Evolutionary conservation across 30 jellyfish, hydroid and myxozoan species (phyloP), one percentile per base, ranked within the genome.

Genomic region (Cassiopea andromeda): DNA sequence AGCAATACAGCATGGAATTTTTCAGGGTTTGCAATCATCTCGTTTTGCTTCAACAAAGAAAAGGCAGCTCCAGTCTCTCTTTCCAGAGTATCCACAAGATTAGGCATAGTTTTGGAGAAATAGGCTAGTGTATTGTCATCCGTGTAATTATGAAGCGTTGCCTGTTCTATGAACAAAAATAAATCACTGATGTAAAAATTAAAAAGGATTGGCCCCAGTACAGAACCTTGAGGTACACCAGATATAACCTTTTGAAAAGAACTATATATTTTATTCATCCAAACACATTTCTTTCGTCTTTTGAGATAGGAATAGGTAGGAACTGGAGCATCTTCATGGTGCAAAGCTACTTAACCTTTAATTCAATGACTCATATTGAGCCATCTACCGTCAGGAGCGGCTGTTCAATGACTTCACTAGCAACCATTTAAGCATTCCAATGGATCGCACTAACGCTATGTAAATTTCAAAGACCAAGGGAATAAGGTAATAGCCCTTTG

Each of bases 1-100:
- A 54, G 64, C 64, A 50, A 48, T 59, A 48, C 58, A 10, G 50
- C 19, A 17, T 81, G 90, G 71, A 81, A 81, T 81, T 81, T 57
- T 48, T 81, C 80, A 17, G 90, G 82, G 47, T 81, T 81, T 1
- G 90, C 82, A 50, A 81, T 81, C 90, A 81, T 81, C 58, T 81
- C 71, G 58, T 81, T 81, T 17, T 48, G 69, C 58, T 81, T 57
- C 78, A 81, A 81, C 92, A 90, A 83, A 17, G 48, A 50, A 9
- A 67, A 3, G 54, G 87, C 87, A 48, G 44, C 61, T 44, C 72
- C 72, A 7, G 92, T 66, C 1, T 83, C 92, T 50, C 45, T 66
- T 64, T 71, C 92, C 73, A 83, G 71, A 54, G 48, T 47, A 44
- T 83, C 71, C 44, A 83, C 75, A 18, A 83, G 73, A 49, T 83